Conservation (phyloP, 2,888 invertebrate species). For the Alentia gelatinosa region DNA sequence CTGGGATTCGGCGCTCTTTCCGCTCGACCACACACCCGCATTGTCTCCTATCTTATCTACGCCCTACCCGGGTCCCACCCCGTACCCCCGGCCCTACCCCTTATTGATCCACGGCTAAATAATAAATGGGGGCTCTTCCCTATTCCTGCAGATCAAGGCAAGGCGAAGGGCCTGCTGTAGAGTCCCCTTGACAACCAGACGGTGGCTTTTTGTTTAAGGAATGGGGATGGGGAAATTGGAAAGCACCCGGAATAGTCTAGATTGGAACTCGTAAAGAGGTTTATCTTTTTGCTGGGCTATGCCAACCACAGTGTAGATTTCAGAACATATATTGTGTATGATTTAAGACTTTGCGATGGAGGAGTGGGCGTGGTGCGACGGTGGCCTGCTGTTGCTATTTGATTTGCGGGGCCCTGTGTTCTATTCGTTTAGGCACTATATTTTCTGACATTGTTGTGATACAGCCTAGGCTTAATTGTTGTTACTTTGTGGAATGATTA, state of each 20-base stretch:
- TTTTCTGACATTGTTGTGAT: no score
- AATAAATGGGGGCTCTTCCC: constrained; percentile 29
- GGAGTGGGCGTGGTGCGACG: no score
- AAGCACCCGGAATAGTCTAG: background rate
- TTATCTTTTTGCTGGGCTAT: background rate
- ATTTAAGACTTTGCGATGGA: no score
- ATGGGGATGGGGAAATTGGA: constrained; percentile 1
- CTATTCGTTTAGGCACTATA: no score
- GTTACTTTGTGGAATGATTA: no score
- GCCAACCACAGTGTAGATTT: background rate
- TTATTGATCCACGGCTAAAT: constrained; percentile 21
- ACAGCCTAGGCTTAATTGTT: no score
- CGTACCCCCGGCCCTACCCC: background rate
- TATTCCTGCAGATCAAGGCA: background rate
- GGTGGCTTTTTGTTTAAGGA: background rate
- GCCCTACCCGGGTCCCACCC: background rate
- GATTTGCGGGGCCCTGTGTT: no score
- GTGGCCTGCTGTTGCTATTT: no score
- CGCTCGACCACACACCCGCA: background rate
- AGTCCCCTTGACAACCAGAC: background rate
- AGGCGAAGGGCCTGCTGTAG: background rate
- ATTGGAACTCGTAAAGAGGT: background rate
- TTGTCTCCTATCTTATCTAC: constrained; percentile 32
- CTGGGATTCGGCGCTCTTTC: background rate
- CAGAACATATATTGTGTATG: no score